phyloP scores from a whole-genome alignment of 2,797 vertebrate genomes.

The Ctenopoma multispine region DNA sequence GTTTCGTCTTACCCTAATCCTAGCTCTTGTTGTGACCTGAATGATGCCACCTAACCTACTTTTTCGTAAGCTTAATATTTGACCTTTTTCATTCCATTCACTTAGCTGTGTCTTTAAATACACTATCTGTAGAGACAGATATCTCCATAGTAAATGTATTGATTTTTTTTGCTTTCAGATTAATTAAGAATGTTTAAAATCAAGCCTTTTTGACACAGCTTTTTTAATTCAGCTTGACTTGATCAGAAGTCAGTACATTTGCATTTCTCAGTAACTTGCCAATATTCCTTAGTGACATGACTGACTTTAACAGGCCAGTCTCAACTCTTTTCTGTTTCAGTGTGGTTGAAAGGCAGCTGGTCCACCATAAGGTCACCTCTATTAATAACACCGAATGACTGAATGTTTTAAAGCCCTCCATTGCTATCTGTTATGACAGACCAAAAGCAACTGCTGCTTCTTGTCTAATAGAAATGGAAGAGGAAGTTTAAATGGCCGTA shows the following conservation, averaged over 20 bases:
- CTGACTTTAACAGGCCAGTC: background rate
- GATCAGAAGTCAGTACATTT: background rate
- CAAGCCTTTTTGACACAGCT: background rate
- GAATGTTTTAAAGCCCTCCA: slow-evolving; percentile 63
- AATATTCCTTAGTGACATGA: background rate
- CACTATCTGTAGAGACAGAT: too few species aligned
- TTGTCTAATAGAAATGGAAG: slow-evolving; percentile 25
- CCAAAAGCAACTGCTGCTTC: slow-evolving; percentile 58
- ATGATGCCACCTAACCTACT: background rate
- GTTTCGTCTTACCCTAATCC: background rate
- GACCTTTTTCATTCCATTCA: background rate
- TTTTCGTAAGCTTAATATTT: background rate
- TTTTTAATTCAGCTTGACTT: background rate
- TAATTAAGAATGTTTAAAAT: background rate
- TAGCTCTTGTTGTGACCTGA: background rate
- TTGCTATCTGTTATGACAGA: slow-evolving; percentile 65
- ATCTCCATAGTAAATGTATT: background rate
- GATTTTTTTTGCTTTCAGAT: background rate
- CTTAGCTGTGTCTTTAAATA: background rate
- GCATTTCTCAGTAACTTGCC: background rate
- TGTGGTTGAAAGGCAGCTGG: slow-evolving; percentile 66
- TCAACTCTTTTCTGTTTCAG: slow-evolving; percentile 18
- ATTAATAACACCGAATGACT: slow-evolving; percentile 81
- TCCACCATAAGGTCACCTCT: slow-evolving; percentile 68
- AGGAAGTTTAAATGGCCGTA: slow-evolving; percentile 11